Evolutionary conservation across 2,797 vertebrate genomes (phyloP).

Genomic region (Clamator glandarius): DNA sequence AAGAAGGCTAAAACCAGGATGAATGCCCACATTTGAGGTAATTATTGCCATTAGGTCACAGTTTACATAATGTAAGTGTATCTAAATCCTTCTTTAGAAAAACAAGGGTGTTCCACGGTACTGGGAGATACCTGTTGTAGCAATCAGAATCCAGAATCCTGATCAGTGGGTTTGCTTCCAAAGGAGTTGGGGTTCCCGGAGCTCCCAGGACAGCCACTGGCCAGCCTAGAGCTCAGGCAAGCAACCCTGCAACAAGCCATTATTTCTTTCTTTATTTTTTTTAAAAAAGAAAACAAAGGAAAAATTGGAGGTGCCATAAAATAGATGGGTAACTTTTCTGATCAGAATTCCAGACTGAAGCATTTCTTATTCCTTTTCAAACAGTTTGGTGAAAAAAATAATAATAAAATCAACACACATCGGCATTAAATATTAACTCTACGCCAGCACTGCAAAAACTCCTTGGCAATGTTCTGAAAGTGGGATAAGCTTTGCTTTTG

Average conservation of each 20-base stretch:
- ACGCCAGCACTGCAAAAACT: conserved; percentile 47
- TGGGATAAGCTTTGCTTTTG: conserved; percentile 52
- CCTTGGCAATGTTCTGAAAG: conserved; percentile 43
- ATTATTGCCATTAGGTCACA: conserved; percentile 85
- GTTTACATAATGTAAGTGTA: conserved; percentile 76
- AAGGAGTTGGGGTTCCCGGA: conserved; percentile 40
- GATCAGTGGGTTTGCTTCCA: conserved; percentile 76
- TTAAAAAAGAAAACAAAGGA: conserved; percentile 41
- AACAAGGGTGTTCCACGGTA: conserved; percentile 8
- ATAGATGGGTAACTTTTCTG: conserved; percentile 28
- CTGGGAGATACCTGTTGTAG: conserved; percentile 37
- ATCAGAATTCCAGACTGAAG: conserved; percentile 62
- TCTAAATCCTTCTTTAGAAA: conserved; percentile 76
- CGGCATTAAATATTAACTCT: not conserved
- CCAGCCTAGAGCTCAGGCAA: conserved; percentile 68
- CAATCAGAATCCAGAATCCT: conserved; percentile 66
- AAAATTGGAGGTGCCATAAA: conserved; percentile 21
- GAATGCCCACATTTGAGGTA: conserved; percentile 84
- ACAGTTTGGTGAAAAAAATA: not conserved
- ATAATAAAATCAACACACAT: not conserved
- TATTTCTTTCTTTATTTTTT: not conserved
- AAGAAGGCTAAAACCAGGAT: conserved; percentile 80
- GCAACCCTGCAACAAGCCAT: conserved; percentile 57
- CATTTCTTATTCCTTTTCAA: conserved; percentile 43
- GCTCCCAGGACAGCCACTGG: conserved; percentile 20